These are phyloP conservation scores for Puntigrus tetrazona DNA, from an alignment of 2,113 vertebrate genomes.

Conservation along the genomic window DNA sequence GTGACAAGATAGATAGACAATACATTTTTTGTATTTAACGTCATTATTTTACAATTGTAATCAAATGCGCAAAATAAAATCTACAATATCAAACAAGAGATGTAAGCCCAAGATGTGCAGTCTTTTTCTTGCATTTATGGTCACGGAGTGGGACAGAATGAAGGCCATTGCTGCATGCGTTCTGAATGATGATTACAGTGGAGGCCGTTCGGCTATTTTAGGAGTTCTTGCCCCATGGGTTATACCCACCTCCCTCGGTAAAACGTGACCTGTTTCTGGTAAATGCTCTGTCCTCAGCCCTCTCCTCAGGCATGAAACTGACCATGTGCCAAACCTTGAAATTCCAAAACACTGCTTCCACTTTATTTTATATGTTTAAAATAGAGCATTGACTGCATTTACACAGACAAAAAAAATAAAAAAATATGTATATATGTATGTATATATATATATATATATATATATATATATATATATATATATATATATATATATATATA, in stretches of 20 bases:
- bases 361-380: too few relatives aligned
- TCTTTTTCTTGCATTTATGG: neutral
- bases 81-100: neutral
- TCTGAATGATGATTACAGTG: constrained; percentile 13
- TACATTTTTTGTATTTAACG: neutral
- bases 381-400: neutral
- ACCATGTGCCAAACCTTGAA: constrained; percentile 30
- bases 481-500: too few relatives aligned
- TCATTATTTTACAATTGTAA: neutral
- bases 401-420: too few relatives aligned
- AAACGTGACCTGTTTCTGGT: constrained; percentile 43
- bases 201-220: constrained; percentile 34
- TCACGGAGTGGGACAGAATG: neutral
- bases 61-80: neutral
- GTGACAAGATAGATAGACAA: neutral
- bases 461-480: too few relatives aligned
- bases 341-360: constrained; percentile 12
- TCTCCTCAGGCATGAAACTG: constrained; percentile 34
- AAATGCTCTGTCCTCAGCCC: constrained; percentile 29
- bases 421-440: too few relatives aligned
- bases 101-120: neutral
- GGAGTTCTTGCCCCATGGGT: constrained; percentile 5
- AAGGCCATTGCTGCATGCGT: neutral
- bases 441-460: too few relatives aligned
- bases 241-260: neutral